These are phyloP conservation scores for Sesia bembeciformis DNA, from an alignment of 2,888 invertebrate genomes.

Conservation along the genomic window DNA sequence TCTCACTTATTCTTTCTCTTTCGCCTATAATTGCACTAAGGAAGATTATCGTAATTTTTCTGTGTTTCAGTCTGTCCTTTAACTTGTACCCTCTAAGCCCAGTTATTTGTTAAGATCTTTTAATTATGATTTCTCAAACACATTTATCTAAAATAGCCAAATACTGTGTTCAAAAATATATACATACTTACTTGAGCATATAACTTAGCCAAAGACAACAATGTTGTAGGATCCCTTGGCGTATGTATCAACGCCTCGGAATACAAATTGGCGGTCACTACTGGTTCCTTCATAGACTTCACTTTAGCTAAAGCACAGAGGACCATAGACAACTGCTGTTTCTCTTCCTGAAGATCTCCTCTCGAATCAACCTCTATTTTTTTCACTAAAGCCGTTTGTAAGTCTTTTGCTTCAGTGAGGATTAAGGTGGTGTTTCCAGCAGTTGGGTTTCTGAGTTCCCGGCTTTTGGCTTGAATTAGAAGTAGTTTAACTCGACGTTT, in stretches of 20 bases:
- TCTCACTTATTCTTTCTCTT: no score
- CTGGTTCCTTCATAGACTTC: conserved; percentile 49
- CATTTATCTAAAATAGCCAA: neutral
- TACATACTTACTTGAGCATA: conserved; percentile 80
- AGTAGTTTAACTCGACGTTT: conserved; percentile 82
- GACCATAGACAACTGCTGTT: conserved; percentile 43
- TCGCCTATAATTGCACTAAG: no score
- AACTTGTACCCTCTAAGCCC: neutral
- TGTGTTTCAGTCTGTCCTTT: no score
- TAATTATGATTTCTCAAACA: neutral
- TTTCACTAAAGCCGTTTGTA: conserved; percentile 83
- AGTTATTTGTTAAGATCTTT: neutral
- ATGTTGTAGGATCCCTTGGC: conserved; percentile 82
- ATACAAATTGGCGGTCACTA: conserved; percentile 84
- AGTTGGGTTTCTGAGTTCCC: conserved; percentile 54
- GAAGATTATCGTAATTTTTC: no score
- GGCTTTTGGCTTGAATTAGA: conserved; percentile 82
- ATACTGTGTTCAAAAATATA: neutral
- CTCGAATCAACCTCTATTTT: conserved; percentile 77
- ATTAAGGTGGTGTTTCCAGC: conserved; percentile 75
- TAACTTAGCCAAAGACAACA: conserved; percentile 83
- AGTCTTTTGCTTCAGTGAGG: conserved; percentile 83
- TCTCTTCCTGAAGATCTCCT: conserved; percentile 57
- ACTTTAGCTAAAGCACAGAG: conserved; percentile 53
- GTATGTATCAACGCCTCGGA: conserved; percentile 89